Evolutionary conservation across 2,888 invertebrate species (phyloP), one percentile per base, ranked within the genome.

Genomic region (Poecilobothrus nobilitatus): DNA sequence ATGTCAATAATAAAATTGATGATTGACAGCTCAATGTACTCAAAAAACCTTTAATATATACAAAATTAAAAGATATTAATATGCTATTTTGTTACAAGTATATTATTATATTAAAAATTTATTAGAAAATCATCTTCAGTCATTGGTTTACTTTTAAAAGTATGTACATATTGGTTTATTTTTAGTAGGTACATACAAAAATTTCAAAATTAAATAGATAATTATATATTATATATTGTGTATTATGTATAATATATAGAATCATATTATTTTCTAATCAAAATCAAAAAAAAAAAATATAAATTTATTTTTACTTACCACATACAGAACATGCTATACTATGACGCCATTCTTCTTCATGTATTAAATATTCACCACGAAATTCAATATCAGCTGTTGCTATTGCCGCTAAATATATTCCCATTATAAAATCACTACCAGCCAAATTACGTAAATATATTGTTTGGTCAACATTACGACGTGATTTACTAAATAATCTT

Each of bases 371-470:
- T 63, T 83, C 79, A 3, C 86, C 86, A 63, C 87, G 81, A 75
- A 78, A 80, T 53, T 68, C 76, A 53, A 81, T 80, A 76, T 88
- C 88, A 33, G 84, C 84, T 61, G 81, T 79, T 6, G 86, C 88
- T 70, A 88, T 86, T 53, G 85, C 79, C 70, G 87, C 82, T 69
- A 88, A 79, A 76, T 87, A 88, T 62, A 86, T 76, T 20, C 87
- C 87, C 88, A 88, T 88, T 53, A 88, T 78, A 8, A 88, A 80
- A 76, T 88, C 88, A 33, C 87, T 86, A 68, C 86, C 79, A 1
- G 87, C 86, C 73, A 88, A 80, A 75, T 88, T 87, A 73, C 86
- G 84, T 71, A 88, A 82, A 78, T 87, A 87, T 22, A 88, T 80
- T 0, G 87, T 86, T 72, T 87, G 86, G 27, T 86, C 85, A 5